phyloP scores from a whole-genome alignment of 1,140 invertebrate genomes.

The Hylyphantes graminicola region DNA sequence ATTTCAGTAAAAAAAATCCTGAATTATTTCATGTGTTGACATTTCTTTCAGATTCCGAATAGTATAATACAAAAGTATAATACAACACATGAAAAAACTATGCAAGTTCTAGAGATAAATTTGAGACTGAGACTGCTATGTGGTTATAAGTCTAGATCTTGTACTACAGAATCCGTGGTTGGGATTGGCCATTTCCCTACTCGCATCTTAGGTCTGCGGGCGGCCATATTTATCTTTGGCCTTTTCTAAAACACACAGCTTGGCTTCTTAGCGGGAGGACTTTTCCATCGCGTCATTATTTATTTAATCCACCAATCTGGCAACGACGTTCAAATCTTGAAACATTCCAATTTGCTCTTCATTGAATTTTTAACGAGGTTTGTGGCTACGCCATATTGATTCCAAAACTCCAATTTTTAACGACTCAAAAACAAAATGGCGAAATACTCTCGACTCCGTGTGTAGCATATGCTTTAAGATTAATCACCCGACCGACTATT shows the following conservation, averaged over 20 bases:
- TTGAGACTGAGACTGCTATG: too few relatives aligned
- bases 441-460: constrained; percentile 24
- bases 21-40: too few relatives aligned
- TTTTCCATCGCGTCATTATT: constrained; percentile 39
- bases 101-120: too few relatives aligned
- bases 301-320: constrained; percentile 45
- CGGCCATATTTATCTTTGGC: constrained; percentile 28
- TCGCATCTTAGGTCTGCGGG: neutral
- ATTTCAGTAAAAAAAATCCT: too few relatives aligned
- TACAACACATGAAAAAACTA: too few relatives aligned
- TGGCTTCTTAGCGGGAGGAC: constrained; percentile 7
- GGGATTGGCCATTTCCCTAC: neutral
- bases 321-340: constrained; percentile 47
- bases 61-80: too few relatives aligned
- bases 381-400: constrained; percentile 35
- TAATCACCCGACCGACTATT: constrained; percentile 46
- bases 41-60: too few relatives aligned
- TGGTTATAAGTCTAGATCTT: too few relatives aligned
- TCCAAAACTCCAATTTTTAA: neutral
- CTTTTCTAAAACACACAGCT: constrained; percentile 16
- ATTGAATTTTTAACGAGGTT: constrained; percentile 57
- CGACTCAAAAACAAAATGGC: constrained; percentile 7
- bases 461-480: constrained; percentile 22
- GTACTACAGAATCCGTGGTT: too few relatives aligned
- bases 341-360: constrained; percentile 56